phyloP scores from a whole-genome alignment of 37 sponge, comb jelly and placozoan species.

The Mnemiopsis leidyi region DNA sequence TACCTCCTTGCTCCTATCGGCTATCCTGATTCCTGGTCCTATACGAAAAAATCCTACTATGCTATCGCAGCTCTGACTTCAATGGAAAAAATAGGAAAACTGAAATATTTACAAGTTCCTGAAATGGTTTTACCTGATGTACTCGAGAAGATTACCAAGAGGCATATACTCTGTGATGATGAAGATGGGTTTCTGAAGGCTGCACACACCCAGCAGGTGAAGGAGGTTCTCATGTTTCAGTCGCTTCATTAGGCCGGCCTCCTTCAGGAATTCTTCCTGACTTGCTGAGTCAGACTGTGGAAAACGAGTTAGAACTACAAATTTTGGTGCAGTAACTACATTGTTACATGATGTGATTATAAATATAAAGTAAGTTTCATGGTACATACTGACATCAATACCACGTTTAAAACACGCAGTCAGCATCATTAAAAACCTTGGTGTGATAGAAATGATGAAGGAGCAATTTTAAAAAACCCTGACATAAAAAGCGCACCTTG shows the following conservation, averaged over 20 bases:
- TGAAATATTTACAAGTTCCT: conserved; percentile 73
- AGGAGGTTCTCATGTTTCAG: conserved; percentile 87
- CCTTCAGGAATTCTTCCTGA: conserved; percentile 87
- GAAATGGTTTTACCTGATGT: conserved; percentile 77
- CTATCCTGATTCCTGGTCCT: too few relatives aligned
- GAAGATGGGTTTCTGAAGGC: conserved; percentile 89
- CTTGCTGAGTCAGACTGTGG: conserved; percentile 37
- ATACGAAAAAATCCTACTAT: too few relatives aligned
- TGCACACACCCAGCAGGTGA: conserved; percentile 94
- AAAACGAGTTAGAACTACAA: neutral
- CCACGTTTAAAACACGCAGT: too few relatives aligned
- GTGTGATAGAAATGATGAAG: too few relatives aligned
- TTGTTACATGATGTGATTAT: too few relatives aligned
- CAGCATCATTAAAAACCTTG: too few relatives aligned
- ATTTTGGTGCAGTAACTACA: too few relatives aligned
- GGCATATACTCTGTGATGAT: conserved; percentile 98
- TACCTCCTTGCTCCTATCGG: too few relatives aligned
- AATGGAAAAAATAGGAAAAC: neutral
- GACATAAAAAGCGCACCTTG: conserved; percentile 67
- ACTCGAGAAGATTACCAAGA: conserved; percentile 92
- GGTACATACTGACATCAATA: too few relatives aligned
- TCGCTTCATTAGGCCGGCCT: conserved; percentile 94
- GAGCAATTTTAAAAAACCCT: too few relatives aligned
- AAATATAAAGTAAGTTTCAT: neutral
- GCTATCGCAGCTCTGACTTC: too few relatives aligned